Conservation (phyloP, 2,113 vertebrate genomes). For the Trichechus manatus region DNA sequence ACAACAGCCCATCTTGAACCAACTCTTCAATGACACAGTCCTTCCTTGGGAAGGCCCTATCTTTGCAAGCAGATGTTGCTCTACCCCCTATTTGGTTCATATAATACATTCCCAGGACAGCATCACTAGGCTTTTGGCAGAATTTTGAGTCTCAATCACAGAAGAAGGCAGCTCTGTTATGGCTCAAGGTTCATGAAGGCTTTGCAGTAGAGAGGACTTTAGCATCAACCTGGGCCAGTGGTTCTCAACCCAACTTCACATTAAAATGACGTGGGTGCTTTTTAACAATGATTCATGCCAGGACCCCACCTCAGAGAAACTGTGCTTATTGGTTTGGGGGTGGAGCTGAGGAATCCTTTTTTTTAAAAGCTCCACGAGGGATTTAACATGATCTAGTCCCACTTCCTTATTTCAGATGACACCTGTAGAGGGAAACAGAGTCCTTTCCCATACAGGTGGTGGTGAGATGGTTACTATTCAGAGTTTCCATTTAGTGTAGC, state of each 20-base stretch:
- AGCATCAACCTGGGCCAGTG: background rate
- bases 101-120: background rate
- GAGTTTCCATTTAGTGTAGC: background rate
- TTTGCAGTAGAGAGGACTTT: background rate
- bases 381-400: background rate
- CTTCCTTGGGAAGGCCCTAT: background rate
- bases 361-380: background rate
- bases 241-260: background rate
- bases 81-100: background rate
- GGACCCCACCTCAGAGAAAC: background rate
- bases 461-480: background rate
- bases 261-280: constrained; percentile 29
- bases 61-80: background rate
- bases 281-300: background rate
- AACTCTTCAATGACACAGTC: background rate
- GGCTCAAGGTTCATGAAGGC: background rate
- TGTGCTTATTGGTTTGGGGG: background rate
- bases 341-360: background rate
- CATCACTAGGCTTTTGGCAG: background rate
- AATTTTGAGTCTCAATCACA: background rate
- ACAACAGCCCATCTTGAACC: background rate
- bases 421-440: background rate
- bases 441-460: background rate
- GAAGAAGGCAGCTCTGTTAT: background rate
- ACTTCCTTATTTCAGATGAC: background rate